These are phyloP conservation scores for Pollenia labialis DNA, from an alignment of 2,888 invertebrate genomes.

Conservation along the genomic window DNA sequence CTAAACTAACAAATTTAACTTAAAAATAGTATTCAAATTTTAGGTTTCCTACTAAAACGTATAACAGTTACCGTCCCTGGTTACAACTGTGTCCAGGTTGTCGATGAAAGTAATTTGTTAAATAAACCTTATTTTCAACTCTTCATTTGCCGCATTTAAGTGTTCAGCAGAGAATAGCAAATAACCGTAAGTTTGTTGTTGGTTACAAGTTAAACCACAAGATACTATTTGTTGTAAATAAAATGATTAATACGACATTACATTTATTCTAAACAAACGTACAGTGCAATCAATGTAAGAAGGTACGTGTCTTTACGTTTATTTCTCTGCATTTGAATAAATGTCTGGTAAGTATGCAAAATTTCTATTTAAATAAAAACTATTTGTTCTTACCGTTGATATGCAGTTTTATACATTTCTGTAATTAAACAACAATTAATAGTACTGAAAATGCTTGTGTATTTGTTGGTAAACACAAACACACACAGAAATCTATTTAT, in stretches of 20 bases:
- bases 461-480: neutral
- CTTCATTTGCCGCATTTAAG: constrained; percentile 8
- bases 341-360: constrained; percentile 37
- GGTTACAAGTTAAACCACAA: constrained; percentile 39
- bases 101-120: constrained; percentile 34
- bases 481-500: constrained; percentile 17
- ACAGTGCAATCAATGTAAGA: neutral
- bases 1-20: too few relatives aligned
- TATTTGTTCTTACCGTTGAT: constrained; percentile 37
- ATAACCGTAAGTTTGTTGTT: constrained; percentile 3
- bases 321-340: constrained; percentile 1
- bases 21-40: too few relatives aligned
- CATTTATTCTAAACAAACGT: constrained; percentile 37
- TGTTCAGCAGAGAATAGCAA: constrained; percentile 32
- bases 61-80: neutral
- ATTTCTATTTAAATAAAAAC: constrained; percentile 50
- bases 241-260: constrained; percentile 61
- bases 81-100: neutral
- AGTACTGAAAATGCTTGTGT: constrained; percentile 49
- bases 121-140: constrained; percentile 12
- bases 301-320: neutral
- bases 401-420: constrained; percentile 46
- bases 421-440: constrained; percentile 73
- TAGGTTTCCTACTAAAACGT: too few relatives aligned
- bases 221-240: constrained; percentile 54